These are phyloP conservation scores for Teleogryllus oceanicus DNA, from an alignment of 2,888 invertebrate species.

Conservation along the genomic window DNA sequence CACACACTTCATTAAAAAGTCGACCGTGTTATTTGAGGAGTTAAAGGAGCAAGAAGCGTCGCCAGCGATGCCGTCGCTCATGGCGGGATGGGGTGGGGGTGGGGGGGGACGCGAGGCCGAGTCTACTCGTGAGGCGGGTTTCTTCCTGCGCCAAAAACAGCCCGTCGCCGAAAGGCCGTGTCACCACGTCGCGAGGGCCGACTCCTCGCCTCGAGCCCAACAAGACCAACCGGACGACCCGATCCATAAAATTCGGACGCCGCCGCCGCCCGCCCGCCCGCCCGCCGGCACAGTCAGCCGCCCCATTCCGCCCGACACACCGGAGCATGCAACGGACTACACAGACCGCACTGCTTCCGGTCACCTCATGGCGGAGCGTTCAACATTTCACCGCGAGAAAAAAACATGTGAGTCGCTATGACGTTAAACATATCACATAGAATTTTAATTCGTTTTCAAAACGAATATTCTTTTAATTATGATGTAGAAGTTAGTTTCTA, in stretches of 20 bases:
- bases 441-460: no score
- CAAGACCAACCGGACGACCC: neutral
- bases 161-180: slow-evolving; percentile 6
- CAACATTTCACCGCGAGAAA: no score
- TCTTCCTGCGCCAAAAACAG: slow-evolving; percentile 1
- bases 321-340: no score
- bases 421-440: no score
- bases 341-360: no score
- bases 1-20: slow-evolving; percentile 9
- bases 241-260: neutral
- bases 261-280: neutral
- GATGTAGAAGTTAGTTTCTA: no score
- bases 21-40: slow-evolving; percentile 18
- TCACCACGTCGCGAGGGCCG: neutral
- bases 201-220: neutral
- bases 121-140: neutral
- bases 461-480: no score
- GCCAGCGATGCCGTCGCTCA: neutral
- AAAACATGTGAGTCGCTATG: no score
- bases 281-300: neutral
- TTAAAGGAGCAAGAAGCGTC: neutral
- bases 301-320: neutral
- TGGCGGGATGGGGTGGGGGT: neutral
- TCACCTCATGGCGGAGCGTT: no score
- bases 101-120: neutral